Evolutionary conservation across 2,113 vertebrate genomes (phyloP), one percentile per base, ranked within the genome.

Genomic region (Podocnemis expansa): DNA sequence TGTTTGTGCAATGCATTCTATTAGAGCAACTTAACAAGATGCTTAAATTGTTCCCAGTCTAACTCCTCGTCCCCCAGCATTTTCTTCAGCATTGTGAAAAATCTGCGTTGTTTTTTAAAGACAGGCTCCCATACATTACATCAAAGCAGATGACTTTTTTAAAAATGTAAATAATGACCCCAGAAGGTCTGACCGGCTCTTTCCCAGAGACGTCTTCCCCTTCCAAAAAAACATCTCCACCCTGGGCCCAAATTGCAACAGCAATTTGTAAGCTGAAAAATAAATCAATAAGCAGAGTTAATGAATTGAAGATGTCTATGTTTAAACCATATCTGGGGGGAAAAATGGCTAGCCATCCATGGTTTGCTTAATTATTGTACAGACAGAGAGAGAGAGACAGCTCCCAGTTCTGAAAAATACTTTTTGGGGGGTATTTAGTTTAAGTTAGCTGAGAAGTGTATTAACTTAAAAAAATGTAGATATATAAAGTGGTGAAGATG

Each of bases 251-350:
- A 94, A n/a, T n/a, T n/a, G 93, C 93, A 95, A 93, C 89, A 93
- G 93, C 92, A 47, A 93, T 90, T 97, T 96, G 94, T 94, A 94
- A 95, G 70, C 87, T 92, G 91, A 89, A 96, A 95, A 97, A 97
- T 97, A 95, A 95, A 97, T 97, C 95, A 95, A 85, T 96, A 95
- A 94, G 81, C 84, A 79, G 85, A 95, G 92, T 93, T 96, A 97
- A 97, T 97, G 95, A 96, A 96, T 96, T 92, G 91, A 96, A 97
- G 95, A 97, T 97, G 96, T 96, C 58, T 90, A 84, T 70, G 45
- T 88, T 96, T 97, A 87, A 96, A 96, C 91, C 49, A 51, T 80
- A 92, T 95, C 24, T 1, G 87, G 92, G 87, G 92, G 34, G 79
- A 92, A 94, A 94, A 88, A 47, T 80, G 63, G 81, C 90, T 92